Evolutionary conservation across 2,113 vertebrate species (phyloP).

Genomic region (Alosa alosa): DNA sequence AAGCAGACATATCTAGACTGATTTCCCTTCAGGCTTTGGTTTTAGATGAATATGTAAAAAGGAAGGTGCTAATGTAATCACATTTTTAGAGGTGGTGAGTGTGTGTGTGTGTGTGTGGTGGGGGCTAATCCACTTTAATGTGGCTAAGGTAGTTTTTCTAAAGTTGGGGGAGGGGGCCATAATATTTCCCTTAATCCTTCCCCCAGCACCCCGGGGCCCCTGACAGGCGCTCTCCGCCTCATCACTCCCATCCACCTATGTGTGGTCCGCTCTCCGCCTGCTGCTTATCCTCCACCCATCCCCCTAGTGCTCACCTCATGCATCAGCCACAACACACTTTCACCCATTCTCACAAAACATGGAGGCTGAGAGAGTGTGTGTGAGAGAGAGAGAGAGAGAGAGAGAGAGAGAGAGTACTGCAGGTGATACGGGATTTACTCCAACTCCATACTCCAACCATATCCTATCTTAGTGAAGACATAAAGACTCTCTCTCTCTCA

Average conservation of each 20-base stretch:
- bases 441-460: no score
- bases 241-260: not conserved
- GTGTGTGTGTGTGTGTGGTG: not conserved
- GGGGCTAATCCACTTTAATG: slow-evolving; percentile 35
- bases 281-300: not conserved
- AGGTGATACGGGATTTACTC: no score
- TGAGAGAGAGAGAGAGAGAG: no score
- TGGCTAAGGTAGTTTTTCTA: not conserved
- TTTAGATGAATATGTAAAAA: slow-evolving; percentile 23
- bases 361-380: no score
- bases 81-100: slow-evolving; percentile 17
- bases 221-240: not conserved
- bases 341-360: no score
- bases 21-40: not conserved
- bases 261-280: not conserved
- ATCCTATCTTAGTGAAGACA: no score
- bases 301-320: not conserved
- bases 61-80: slow-evolving; percentile 38
- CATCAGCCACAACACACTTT: no score
- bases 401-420: no score
- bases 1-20: slow-evolving; percentile 13
- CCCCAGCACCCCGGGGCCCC: not conserved
- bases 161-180: not conserved
- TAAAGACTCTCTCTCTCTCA: no score
- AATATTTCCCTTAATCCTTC: not conserved